A percentile compares a stretch with the other conserved stretches of the same genome.
Evolutionary conservation across 2,113 vertebrate genomes (phyloP).

Genomic region (Halichoerus grypus): DNA sequence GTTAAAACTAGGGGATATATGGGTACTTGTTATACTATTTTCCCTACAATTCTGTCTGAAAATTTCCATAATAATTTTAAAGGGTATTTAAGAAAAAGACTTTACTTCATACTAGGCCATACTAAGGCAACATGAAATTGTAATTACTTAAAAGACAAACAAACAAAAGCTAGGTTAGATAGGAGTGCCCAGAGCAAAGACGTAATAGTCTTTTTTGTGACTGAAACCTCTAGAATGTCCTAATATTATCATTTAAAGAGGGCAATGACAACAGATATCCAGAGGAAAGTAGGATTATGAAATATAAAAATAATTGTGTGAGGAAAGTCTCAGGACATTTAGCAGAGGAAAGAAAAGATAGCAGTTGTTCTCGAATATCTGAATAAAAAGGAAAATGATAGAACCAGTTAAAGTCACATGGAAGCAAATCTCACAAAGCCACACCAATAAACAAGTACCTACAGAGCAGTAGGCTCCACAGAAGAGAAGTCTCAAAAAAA

Average conservation of each 20-base stretch:
- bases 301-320: slow-evolving; percentile 32
- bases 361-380: slow-evolving; percentile 3
- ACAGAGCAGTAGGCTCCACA: background rate
- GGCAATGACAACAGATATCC: background rate
- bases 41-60: background rate
- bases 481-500: background rate
- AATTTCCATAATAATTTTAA: background rate
- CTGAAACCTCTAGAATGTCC: background rate
- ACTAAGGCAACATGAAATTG: background rate
- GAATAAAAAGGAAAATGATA: background rate
- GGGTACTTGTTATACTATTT: background rate
- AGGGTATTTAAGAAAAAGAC: background rate
- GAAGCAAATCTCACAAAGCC: background rate
- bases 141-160: background rate
- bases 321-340: slow-evolving; percentile 14
- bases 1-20: background rate
- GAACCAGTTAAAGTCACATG: background rate
- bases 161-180: background rate
- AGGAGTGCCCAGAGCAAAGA: background rate
- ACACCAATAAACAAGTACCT: background rate
- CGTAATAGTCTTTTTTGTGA: background rate
- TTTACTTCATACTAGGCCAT: background rate
- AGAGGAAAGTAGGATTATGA: background rate
- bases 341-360: background rate
- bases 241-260: background rate